Base-by-base conservation (phyloP, 2,113 vertebrate species). In the Anguilla rostrata region DNA sequence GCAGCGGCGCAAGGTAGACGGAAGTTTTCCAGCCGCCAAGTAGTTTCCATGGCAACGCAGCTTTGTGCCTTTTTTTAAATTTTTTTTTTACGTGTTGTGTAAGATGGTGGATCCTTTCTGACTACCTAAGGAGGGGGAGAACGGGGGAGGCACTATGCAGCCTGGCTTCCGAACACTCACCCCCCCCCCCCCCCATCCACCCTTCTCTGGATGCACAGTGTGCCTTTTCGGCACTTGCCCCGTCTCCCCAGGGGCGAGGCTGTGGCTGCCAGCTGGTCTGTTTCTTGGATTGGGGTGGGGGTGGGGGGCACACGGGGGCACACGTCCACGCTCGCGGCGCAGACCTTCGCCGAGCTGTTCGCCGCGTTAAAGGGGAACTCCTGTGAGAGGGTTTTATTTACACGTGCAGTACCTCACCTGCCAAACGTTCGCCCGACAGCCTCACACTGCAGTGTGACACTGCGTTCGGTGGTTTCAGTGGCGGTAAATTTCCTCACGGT, bases 41-140 rank as follows among this genome's bases (percentile, higher is more conserved):
- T 79, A 90, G 93, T 95, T 94, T 93, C 94, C 93, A 93, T 93
- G 92, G 91, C 91, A 92, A 94, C 92, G 2, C 83, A 90, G 88
- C 87, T 88, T 87, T 87, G 91, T 88, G 91, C 93, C 91, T 63
- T 78, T 83, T 34, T 34, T 34, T 34, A n/a, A n/a, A n/a, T 34
- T 34, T 34, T 34, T 34, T 34, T 34, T 34, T 34, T 34, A 34
- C 43, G 43, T 9, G 5, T 5, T 88, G 88, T 91, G 75, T 87
- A 87, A 89, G 66, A 41, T 43, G 75, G 60, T 83, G 66, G 53
- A 86, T 78, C 49, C 81, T 86, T 86, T 34, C 22, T 16, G n/a
- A 26, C 80, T 39, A 46, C 29, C 53, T 83, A 39, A 16, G 60
- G 53, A 40, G 34, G 34, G 34, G 34, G 1, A 34, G 46, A 41